Conservation (phyloP, 2,113 vertebrate genomes). For the Alectura lathami region DNA sequence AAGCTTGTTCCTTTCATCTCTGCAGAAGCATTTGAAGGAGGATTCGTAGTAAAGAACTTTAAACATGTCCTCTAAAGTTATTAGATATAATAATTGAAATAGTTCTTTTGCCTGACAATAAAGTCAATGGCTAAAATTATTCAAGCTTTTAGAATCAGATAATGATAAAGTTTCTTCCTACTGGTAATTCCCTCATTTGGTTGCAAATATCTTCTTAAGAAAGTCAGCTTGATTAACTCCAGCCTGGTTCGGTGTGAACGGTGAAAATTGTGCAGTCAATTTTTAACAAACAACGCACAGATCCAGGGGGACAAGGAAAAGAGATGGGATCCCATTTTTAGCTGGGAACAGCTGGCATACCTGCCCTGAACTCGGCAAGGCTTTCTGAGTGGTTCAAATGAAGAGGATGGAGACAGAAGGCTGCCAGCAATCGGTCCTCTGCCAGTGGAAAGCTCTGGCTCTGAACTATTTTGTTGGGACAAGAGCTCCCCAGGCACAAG, state of each 20-base stretch:
- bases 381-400: neutral
- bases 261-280: slow-evolving; percentile 9
- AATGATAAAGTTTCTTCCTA: slow-evolving; percentile 63
- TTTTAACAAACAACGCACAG: neutral
- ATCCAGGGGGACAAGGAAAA: neutral
- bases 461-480: neutral
- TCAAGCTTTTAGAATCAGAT: slow-evolving; percentile 61
- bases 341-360: neutral
- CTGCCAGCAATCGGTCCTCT: neutral
- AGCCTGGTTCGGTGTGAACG: slow-evolving; percentile 56
- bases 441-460: neutral
- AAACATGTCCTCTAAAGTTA: slow-evolving; percentile 65
- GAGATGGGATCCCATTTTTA: neutral
- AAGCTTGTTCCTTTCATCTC: slow-evolving; percentile 50
- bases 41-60: slow-evolving; percentile 25
- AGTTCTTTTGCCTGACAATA: slow-evolving; percentile 35
- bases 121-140: slow-evolving; percentile 63
- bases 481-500: accelerated
- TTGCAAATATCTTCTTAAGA: slow-evolving; percentile 62
- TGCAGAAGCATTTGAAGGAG: slow-evolving; percentile 48
- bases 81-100: slow-evolving; percentile 44
- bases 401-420: neutral
- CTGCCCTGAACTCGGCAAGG: neutral
- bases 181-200: slow-evolving; percentile 65
- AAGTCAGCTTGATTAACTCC: slow-evolving; percentile 67